Evolutionary conservation across 23 tunicate genomes (phyloP).

Genomic region (Phallusia fumigata): DNA sequence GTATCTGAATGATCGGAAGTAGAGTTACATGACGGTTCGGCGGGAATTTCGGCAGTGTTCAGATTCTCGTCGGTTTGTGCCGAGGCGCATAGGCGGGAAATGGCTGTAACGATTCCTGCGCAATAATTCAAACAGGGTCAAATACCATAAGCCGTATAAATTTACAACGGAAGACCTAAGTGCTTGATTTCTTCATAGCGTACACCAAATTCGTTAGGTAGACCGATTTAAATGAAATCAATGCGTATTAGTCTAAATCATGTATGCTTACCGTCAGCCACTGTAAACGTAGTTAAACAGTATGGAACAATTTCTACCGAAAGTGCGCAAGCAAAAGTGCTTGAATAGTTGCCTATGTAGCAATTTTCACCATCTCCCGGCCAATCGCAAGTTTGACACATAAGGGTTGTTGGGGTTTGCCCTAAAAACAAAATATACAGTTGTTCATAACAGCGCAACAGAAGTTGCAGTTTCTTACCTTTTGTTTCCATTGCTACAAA

Average conservation of each 20-base stretch:
- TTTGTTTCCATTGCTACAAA: no score
- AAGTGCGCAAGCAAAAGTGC: not conserved
- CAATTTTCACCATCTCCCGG: not conserved
- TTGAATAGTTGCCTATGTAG: not conserved
- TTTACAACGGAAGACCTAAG: no score
- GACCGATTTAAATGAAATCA: no score
- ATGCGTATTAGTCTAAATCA: not conserved
- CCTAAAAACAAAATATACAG: not conserved
- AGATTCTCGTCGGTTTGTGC: not conserved
- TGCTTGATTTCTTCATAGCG: no score
- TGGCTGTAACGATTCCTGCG: not conserved
- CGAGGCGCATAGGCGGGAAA: not conserved
- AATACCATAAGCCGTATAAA: no score
- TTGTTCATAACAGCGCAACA: no score
- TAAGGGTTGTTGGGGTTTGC: not conserved
- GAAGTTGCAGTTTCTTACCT: no score
- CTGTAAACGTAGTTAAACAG: not conserved
- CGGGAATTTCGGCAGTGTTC: not conserved
- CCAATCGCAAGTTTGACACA: not conserved
- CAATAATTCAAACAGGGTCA: not conserved
- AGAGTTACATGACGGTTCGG: not conserved
- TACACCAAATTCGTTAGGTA: no score
- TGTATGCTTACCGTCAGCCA: not conserved
- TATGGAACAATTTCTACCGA: not conserved
- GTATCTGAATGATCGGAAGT: not conserved